These are phyloP conservation scores for Andrena haemorrhoa DNA, from an alignment of 2,888 invertebrate genomes.

Conservation along the genomic window DNA sequence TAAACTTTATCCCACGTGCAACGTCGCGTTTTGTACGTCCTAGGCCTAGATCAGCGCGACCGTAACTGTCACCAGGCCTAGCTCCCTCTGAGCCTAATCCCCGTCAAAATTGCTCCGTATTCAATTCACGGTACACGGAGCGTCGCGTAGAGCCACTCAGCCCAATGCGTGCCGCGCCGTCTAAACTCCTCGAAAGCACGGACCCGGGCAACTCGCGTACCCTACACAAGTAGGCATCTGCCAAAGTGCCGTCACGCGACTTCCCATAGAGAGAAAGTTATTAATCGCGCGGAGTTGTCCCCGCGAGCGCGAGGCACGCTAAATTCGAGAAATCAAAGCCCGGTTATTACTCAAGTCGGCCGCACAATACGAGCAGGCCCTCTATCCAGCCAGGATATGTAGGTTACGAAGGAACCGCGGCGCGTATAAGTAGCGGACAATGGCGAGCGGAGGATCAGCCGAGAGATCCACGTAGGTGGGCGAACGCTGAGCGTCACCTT, in stretches of 20 bases:
- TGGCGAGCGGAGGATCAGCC: slow-evolving; percentile 50
- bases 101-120: background rate
- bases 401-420: slow-evolving; percentile 46
- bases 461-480: slow-evolving; percentile 77
- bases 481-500: slow-evolving; percentile 72
- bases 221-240: background rate
- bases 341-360: slow-evolving; percentile 46
- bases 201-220: background rate
- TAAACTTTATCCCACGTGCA: background rate
- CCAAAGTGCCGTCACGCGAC: background rate
- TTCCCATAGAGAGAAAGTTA: slow-evolving; percentile 25
- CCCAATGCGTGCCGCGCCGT: background rate
- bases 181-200: slow-evolving; percentile 1
- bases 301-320: slow-evolving; percentile 4
- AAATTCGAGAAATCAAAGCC: slow-evolving; percentile 56
- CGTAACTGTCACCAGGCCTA: background rate
- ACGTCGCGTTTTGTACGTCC: background rate
- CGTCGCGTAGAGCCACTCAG: background rate
- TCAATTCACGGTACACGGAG: background rate
- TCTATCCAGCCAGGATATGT: slow-evolving; percentile 39
- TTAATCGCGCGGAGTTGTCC: slow-evolving; percentile 42
- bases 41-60: background rate
- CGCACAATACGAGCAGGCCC: slow-evolving; percentile 23
- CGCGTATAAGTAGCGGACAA: slow-evolving; percentile 55
- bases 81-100: background rate